phyloP scores from a whole-genome alignment of 2,888 invertebrate species.

The Philonicus albiceps region DNA sequence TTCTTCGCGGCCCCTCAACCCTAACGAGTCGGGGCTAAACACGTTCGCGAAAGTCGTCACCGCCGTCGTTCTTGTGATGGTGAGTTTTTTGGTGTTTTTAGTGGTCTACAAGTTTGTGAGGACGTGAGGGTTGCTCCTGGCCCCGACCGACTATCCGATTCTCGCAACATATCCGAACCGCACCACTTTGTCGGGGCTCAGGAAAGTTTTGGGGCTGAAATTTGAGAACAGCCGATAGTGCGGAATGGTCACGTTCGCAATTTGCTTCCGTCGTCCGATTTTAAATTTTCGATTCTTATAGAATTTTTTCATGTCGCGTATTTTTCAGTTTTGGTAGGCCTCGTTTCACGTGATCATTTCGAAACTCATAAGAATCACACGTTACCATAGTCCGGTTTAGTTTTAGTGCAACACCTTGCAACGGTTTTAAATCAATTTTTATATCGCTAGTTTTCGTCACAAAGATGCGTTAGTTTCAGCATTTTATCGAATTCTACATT shows the following conservation, averaged over 20 bases:
- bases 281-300: background rate
- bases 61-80: constrained; percentile 72
- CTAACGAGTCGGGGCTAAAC: constrained; percentile 72
- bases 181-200: constrained; percentile 62
- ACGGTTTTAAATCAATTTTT: background rate
- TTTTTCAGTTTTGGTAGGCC: background rate
- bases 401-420: background rate
- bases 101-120: constrained; percentile 77
- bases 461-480: background rate
- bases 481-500: background rate
- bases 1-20: constrained; percentile 67
- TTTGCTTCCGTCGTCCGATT: background rate
- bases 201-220: constrained; percentile 57
- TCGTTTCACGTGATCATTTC: background rate
- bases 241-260: background rate
- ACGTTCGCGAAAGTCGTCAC: constrained; percentile 77
- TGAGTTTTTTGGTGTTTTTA: constrained; percentile 76
- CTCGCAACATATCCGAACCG: constrained; percentile 50
- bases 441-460: background rate
- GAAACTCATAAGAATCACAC: background rate
- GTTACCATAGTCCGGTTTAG: background rate
- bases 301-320: background rate
- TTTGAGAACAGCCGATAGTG: background rate
- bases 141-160: constrained; percentile 63
- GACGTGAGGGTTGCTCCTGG: constrained; percentile 80